Evolutionary conservation across 2,797 vertebrate genomes (phyloP).

Genomic region (Picus viridis): DNA sequence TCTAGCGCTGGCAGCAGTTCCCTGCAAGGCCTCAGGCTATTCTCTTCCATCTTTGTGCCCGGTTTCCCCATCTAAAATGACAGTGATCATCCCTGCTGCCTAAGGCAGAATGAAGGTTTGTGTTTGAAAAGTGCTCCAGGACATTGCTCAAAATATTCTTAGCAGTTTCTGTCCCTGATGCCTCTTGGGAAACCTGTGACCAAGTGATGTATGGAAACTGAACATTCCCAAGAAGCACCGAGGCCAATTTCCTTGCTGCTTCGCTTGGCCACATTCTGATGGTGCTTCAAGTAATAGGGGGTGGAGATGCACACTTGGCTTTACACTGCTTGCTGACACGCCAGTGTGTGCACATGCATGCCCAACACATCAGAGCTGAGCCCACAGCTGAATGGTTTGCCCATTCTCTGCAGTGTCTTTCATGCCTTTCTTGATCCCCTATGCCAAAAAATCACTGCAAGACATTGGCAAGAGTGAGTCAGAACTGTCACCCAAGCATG

Average conservation of each 20-base stretch:
- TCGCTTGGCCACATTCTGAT: neutral
- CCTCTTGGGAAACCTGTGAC: neutral
- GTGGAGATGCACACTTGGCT: neutral
- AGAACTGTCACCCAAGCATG: neutral
- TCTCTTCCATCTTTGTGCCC: neutral
- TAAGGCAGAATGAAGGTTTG: neutral
- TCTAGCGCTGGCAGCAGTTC: neutral
- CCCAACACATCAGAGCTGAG: neutral
- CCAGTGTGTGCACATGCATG: accelerated
- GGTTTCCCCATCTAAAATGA: neutral
- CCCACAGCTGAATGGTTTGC: neutral
- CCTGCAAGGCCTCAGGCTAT: neutral
- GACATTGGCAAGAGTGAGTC: neutral
- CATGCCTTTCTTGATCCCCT: neutral
- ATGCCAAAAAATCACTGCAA: neutral
- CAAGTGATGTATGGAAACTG: neutral
- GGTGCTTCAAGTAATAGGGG: neutral
- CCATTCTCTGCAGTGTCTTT: neutral
- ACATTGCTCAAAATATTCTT: neutral
- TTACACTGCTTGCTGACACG: neutral
- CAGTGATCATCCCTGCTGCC: neutral
- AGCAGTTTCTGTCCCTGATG: neutral
- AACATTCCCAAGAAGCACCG: neutral
- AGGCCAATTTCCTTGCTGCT: neutral
- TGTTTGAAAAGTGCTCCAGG: neutral